phyloP scores from a whole-genome alignment of 2,888 invertebrate genomes.

The Rhagium mordax region DNA sequence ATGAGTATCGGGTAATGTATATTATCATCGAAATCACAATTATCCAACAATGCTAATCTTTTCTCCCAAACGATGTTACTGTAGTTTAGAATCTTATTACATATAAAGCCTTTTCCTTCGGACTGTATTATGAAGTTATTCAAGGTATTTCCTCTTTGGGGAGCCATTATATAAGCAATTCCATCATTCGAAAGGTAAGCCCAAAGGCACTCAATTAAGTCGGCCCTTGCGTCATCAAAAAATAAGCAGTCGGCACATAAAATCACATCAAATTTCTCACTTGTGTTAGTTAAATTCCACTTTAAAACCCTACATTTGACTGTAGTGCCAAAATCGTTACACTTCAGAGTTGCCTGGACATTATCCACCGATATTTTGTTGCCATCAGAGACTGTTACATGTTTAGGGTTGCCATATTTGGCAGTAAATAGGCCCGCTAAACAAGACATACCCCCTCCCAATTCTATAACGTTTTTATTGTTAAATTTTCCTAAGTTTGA shows the following conservation, averaged over 20 bases:
- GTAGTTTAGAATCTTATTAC: constrained; percentile 75
- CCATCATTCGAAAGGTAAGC: constrained; percentile 76
- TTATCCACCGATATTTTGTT: constrained; percentile 84
- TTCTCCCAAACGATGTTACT: constrained; percentile 80
- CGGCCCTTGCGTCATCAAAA: constrained; percentile 81
- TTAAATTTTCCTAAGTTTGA: constrained; percentile 77
- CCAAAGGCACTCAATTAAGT: constrained; percentile 80
- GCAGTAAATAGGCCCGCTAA: constrained; percentile 83
- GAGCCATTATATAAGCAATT: constrained; percentile 83
- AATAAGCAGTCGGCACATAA: constrained; percentile 87
- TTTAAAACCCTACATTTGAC: constrained; percentile 73
- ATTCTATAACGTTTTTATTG: constrained; percentile 80
- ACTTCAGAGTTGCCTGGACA: constrained; percentile 77
- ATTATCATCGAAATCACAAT: constrained; percentile 78
- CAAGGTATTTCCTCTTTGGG: constrained; percentile 81
- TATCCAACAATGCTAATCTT: constrained; percentile 75
- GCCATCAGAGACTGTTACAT: constrained; percentile 84
- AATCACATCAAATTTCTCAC: constrained; percentile 78
- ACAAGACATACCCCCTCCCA: constrained; percentile 91
- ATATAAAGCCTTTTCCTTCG: constrained; percentile 73
- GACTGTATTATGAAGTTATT: constrained; percentile 79
- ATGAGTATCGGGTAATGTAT: constrained; percentile 82
- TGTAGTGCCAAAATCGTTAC: constrained; percentile 75
- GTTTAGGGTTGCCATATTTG: constrained; percentile 77
- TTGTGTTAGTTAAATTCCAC: constrained; percentile 70